A percentile compares a stretch with the other conserved stretches of the same genome.
Conservation (phyloP, 2,797 vertebrate genomes). For the Champsocephalus gunnari region DNA sequence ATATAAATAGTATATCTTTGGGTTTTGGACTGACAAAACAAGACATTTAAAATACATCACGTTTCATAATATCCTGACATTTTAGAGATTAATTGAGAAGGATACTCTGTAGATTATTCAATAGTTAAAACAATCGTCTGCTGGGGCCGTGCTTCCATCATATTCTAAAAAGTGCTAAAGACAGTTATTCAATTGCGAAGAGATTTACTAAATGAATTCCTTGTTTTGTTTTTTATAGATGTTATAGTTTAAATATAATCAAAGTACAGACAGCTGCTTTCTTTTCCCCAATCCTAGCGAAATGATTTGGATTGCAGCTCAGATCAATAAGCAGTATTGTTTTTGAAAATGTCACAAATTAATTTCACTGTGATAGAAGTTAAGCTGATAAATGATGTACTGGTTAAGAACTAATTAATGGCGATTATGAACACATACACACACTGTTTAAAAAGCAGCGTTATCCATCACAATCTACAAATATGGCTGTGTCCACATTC, state of each 20-base stretch:
- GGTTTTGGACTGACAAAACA: too few relatives aligned
- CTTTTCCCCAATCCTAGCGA: neutral
- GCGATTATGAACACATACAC: neutral
- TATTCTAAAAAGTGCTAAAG: neutral
- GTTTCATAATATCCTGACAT: too few relatives aligned
- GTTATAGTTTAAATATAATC: neutral
- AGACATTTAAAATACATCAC: too few relatives aligned
- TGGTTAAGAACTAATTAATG: neutral
- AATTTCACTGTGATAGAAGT: neutral
- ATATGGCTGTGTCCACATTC: neutral
- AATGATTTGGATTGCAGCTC: neutral
- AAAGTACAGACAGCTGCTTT: neutral
- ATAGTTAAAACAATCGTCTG: too few relatives aligned
- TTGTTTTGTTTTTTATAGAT: too few relatives aligned
- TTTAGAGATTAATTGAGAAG: too few relatives aligned
- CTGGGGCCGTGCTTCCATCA: neutral
- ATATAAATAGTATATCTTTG: too few relatives aligned
- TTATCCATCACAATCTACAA: neutral
- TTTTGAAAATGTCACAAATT: neutral
- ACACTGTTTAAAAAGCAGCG: neutral
- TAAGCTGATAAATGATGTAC: neutral
- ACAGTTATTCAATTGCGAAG: neutral
- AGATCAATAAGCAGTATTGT: neutral
- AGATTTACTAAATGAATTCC: neutral
- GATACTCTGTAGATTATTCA: too few relatives aligned